A percentile compares a stretch with the other conserved stretches of the same genome.
Evolutionary conservation across 1,140 invertebrate genomes (phyloP).

Genomic region (Gonioctena quinquepunctata): DNA sequence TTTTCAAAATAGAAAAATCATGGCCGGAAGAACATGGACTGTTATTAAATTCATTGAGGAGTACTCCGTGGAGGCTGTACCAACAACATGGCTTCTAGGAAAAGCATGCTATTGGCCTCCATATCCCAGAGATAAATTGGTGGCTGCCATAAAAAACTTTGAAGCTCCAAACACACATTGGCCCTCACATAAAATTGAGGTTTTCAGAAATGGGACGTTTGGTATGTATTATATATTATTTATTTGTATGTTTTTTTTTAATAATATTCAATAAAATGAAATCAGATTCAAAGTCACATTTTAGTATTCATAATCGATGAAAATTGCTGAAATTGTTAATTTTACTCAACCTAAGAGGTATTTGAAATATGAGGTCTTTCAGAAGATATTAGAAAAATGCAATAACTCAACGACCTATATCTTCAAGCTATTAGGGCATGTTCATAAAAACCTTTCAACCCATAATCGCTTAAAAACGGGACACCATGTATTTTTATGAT

Average conservation of each 20-base stretch:
- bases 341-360: too few relatives aligned
- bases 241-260: too few relatives aligned
- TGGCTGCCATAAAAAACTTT: neutral
- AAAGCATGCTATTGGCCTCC: neutral
- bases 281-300: neutral
- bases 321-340: too few relatives aligned
- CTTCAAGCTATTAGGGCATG: too few relatives aligned
- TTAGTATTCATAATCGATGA: neutral
- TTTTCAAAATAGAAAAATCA: neutral
- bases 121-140: neutral
- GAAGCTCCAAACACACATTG: neutral
- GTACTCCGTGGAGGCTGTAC: neutral
- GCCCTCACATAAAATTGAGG: neutral
- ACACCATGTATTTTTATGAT: neutral
- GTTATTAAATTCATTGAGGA: neutral
- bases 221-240: too few relatives aligned
- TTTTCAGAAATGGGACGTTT: slow-evolving; percentile 17
- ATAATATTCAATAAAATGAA: neutral
- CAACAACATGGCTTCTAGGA: neutral
- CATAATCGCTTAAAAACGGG: too few relatives aligned
- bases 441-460: too few relatives aligned
- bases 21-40: neutral
- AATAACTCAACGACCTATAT: too few relatives aligned
- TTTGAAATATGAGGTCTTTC: too few relatives aligned
- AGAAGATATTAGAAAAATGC: too few relatives aligned